Evolutionary conservation across 2,797 vertebrate genomes (phyloP).

Genomic region (Characodon lateralis): DNA sequence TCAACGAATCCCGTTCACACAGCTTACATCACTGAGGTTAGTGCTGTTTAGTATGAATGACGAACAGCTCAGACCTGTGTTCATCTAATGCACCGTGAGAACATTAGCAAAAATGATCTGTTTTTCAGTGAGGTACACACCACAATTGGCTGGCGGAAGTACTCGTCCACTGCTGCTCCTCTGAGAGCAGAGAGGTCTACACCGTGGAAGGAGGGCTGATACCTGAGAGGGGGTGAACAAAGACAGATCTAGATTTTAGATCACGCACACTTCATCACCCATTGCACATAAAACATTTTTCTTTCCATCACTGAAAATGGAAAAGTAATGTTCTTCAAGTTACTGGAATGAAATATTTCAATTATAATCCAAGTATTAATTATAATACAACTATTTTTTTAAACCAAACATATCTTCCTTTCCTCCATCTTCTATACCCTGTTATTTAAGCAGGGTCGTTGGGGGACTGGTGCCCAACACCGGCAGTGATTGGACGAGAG

Average conservation of each 20-base stretch:
- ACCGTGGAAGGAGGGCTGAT: constrained; percentile 96
- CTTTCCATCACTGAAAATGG: neutral
- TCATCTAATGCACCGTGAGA: neutral
- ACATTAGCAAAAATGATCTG: neutral
- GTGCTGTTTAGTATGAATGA: neutral
- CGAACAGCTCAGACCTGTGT: neutral
- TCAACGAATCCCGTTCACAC: neutral
- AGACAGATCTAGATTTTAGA: neutral
- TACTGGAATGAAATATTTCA: too few species aligned
- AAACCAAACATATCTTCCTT: too few species aligned
- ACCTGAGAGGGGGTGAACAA: constrained; percentile 76
- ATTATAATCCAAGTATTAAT: too few species aligned
- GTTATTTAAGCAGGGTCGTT: too few species aligned
- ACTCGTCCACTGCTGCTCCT: constrained; percentile 95
- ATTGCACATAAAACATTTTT: too few species aligned
- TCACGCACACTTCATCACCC: neutral
- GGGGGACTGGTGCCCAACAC: too few species aligned
- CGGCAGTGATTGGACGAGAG: too few species aligned
- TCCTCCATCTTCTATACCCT: too few species aligned
- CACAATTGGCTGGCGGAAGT: constrained; percentile 96
- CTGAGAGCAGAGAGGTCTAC: constrained; percentile 94
- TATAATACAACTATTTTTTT: too few species aligned
- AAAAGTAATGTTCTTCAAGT: too few species aligned
- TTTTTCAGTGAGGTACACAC: constrained; percentile 65
- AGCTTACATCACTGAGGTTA: neutral